A percentile compares a stretch with the other conserved stretches of the same genome.
These are phyloP conservation scores for Tillus elongatus DNA, from an alignment of 2,888 invertebrate species.

Conservation along the genomic window DNA sequence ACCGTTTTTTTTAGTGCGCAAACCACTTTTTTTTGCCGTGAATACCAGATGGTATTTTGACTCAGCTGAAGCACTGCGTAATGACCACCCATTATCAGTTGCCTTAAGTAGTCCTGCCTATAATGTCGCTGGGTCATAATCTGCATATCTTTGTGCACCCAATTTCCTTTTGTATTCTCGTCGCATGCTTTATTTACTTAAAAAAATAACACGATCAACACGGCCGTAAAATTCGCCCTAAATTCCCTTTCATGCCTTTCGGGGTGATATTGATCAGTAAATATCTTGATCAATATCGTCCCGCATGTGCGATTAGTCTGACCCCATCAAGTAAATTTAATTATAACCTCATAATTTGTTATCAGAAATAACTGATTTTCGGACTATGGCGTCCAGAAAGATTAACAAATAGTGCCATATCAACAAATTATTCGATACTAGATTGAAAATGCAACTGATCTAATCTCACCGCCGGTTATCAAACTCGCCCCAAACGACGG, in stretches of 20 bases:
- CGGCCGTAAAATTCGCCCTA: no score
- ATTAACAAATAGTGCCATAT: no score
- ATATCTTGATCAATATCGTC: neutral
- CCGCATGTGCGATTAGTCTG: constrained; percentile 4
- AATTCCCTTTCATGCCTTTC: no score
- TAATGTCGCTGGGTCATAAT: neutral
- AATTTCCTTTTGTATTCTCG: constrained; percentile 1
- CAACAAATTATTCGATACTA: neutral
- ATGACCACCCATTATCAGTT: neutral
- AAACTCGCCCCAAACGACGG: no score
- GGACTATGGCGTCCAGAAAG: no score
- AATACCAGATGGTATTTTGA: constrained; percentile 12
- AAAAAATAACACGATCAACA: no score
- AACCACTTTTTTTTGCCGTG: constrained; percentile 13
- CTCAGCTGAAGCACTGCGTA: neutral
- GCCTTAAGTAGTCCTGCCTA: neutral
- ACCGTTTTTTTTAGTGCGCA: constrained; percentile 12
- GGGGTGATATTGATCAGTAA: no score
- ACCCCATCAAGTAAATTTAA: neutral
- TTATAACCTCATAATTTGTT: no score
- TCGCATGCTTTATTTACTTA: neutral
- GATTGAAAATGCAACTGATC: no score
- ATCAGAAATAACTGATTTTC: no score
- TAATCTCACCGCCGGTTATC: no score
- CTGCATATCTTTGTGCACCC: neutral